phyloP scores from a whole-genome alignment of 2,113 vertebrate genomes.

The Sciurus niger region DNA sequence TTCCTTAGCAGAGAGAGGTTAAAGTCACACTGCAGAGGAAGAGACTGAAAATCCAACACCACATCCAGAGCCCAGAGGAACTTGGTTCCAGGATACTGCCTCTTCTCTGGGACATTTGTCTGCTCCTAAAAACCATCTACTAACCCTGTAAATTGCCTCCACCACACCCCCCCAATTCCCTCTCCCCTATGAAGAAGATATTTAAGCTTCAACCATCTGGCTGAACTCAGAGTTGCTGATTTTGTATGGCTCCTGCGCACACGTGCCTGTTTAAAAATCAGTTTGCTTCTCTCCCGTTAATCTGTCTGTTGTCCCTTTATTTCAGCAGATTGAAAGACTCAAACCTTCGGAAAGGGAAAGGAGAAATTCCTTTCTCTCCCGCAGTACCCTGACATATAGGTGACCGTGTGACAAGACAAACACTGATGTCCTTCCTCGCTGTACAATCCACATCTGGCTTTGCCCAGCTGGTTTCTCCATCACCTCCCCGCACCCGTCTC shows the following conservation, averaged over 20 bases:
- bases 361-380: neutral
- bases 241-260: neutral
- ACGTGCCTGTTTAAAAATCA: neutral
- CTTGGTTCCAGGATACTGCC: neutral
- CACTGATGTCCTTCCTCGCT: neutral
- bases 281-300: neutral
- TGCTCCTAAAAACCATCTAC: neutral
- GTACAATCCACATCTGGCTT: neutral
- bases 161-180: too few species aligned
- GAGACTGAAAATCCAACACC: neutral
- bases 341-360: neutral
- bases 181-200: neutral
- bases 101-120: neutral
- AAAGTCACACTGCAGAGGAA: neutral
- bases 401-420: neutral
- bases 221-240: neutral
- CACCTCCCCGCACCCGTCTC: too few species aligned
- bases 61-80: neutral
- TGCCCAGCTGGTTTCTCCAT: neutral
- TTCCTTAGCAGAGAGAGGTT: neutral
- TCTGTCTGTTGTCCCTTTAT: neutral
- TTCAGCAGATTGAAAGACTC: neutral
- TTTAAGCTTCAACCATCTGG: neutral
- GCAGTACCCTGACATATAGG: too few species aligned
- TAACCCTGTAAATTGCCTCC: neutral